These are phyloP conservation scores for Columba livia DNA, from an alignment of 2,113 vertebrate genomes.

Conservation along the genomic window DNA sequence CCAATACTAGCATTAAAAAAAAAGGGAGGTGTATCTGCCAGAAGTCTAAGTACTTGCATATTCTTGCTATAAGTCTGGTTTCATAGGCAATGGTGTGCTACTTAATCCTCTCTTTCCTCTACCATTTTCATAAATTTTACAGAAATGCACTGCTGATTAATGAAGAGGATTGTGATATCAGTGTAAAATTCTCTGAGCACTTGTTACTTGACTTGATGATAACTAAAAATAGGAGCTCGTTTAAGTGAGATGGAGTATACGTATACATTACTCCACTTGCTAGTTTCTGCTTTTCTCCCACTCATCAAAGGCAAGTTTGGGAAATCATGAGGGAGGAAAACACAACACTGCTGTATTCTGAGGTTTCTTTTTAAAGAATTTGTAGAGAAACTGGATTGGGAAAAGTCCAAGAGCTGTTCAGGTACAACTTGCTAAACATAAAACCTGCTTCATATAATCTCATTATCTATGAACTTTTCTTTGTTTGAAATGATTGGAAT, in stretches of 20 bases:
- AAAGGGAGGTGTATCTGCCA: background rate
- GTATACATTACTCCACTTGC: background rate
- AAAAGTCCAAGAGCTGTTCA: background rate
- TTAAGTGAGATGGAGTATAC: background rate
- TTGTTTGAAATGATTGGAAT: background rate
- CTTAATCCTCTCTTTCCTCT: background rate
- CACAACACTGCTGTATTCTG: background rate
- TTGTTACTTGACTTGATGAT: background rate
- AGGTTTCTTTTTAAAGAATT: background rate
- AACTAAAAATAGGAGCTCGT: background rate
- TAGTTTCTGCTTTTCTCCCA: background rate
- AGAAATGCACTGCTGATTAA: background rate
- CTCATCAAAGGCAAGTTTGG: background rate
- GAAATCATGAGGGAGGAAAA: background rate
- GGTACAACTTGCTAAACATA: background rate
- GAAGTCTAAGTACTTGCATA: background rate
- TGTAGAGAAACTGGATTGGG: background rate
- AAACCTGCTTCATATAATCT: background rate
- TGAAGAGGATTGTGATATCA: accelerated
- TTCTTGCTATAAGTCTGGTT: background rate
- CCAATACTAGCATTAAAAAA: background rate
- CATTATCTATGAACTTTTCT: background rate
- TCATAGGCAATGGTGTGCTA: background rate
- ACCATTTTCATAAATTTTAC: background rate
- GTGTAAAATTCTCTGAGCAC: background rate